Evolutionary conservation across 2,113 vertebrate genomes (phyloP), one percentile per base, ranked within the genome.

Genomic region (Mormyrus iriodes): DNA sequence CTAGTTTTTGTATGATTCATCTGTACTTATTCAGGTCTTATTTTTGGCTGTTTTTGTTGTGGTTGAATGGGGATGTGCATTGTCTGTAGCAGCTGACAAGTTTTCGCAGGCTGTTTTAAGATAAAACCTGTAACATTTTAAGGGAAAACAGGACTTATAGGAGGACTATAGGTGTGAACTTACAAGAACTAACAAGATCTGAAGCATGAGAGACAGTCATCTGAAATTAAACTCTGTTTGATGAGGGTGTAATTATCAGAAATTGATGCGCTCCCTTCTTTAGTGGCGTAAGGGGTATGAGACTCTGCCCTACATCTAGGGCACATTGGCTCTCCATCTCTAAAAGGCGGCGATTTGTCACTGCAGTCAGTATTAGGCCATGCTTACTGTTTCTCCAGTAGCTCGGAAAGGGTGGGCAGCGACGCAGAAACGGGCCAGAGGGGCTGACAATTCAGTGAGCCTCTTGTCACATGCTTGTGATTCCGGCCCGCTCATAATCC

Each of bases 311-410:
- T 19, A 27, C 31, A 42, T 86, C 42, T 44, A n/a, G 35, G 46
- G 49, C 65, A 46, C 73, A 42, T 4, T 44, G 27, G 69, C 83
- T 84, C 61, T 87, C 58, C 39, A 86, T 89, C 79, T 76, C 42
- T 31, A 86, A 76, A 88, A 88, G 85, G 35, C 55, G 86, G 69
- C 52, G n/a, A 49, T 85, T 4, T 86, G 88, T 89, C 48, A 27
- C 31, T 79, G 88, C 55, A 87, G 88, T 79, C 55, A 85, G 88
- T 90, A 69, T 85, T 90, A 73, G 88, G 42, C 58, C 88, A 85
- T 61, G 79, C 88, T 48, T 55, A 44, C 69, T 31, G 73, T 42
- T 79, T 8, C 61, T 46, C 88, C 61, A 27, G 58, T 24, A 83
- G 58, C 49, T 24, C 61, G 48, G 48, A 73, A 46, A 65, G 86